phyloP scores from a whole-genome alignment of 2,113 vertebrate genomes.

The Pachyramphus minor region DNA sequence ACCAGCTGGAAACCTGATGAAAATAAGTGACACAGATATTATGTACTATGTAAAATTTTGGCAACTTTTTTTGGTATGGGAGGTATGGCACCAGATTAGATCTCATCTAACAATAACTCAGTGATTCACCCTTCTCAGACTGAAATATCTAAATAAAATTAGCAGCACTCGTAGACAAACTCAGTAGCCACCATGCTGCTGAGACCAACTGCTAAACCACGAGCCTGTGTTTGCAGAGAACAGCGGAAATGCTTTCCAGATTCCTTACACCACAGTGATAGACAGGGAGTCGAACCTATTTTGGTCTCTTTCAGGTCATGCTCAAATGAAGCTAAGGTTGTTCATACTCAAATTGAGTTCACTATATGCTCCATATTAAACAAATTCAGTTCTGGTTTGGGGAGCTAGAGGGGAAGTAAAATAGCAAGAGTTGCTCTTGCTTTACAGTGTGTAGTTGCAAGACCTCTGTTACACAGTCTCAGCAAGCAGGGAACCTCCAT shows the following conservation, averaged over 20 bases:
- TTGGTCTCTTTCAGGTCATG: background rate
- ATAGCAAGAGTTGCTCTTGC: background rate
- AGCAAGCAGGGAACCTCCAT: background rate
- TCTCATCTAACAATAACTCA: background rate
- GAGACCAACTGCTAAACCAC: background rate
- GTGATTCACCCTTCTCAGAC: background rate
- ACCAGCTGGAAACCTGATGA: background rate
- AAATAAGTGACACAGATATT: background rate
- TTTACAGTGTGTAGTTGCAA: background rate
- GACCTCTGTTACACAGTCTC: background rate
- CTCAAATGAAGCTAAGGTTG: background rate
- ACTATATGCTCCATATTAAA: background rate
- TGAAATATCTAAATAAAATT: background rate
- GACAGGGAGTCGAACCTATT: background rate
- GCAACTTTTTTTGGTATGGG: background rate
- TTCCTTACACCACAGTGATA: background rate
- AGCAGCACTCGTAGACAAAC: background rate
- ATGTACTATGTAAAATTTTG: rapidly evolving
- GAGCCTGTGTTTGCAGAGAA: background rate
- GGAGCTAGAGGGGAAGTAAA: background rate
- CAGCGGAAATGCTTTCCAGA: background rate
- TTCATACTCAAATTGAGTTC: background rate
- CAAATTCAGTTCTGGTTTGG: background rate
- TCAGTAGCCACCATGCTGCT: background rate
- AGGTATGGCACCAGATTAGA: background rate